Evolutionary conservation across 30 jellyfish, hydroid and myxozoan species (phyloP), one percentile per base, ranked within the genome.

Genomic region (Haliclystus octoradiatus): DNA sequence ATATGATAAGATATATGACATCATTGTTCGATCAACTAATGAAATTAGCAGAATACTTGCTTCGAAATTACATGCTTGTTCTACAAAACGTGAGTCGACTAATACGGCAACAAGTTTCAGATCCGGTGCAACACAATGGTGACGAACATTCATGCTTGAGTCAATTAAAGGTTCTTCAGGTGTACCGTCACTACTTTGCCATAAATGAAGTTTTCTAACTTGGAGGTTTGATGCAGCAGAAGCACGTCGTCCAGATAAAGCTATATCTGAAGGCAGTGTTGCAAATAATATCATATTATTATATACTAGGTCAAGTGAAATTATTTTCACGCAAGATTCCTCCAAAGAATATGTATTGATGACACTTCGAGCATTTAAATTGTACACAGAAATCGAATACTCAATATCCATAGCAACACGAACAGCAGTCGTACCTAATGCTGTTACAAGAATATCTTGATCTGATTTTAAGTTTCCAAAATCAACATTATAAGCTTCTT

Each of bases 221-320:
- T 69, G 83, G 69, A 83, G 64, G 33, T 35, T 79, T 0, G 93
- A 65, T 23, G 93, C 79, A 13, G 68, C 80, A 1, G 90, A 68
- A 9, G 90, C 49, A 66, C 1, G 90, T 77, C 23, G 69, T 77
- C 9, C n/a, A n/a, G n/a, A n/a, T n/a, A n/a, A n/a, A n/a, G n/a
- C n/a, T n/a, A n/a, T n/a, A n/a, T n/a, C n/a, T n/a, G n/a, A n/a
- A n/a, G n/a, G n/a, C n/a, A n/a, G n/a, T n/a, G n/a, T n/a, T n/a
- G n/a, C n/a, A n/a, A n/a, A n/a, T n/a, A n/a, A n/a, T n/a, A n/a
- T n/a, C n/a, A n/a, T n/a, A n/a, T n/a, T n/a, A n/a, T n/a, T n/a
- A n/a, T n/a, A n/a, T n/a, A n/a, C n/a, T n/a, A n/a, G n/a, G n/a
- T n/a, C n/a, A n/a, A n/a, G n/a, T n/a, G n/a, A n/a, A n/a, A n/a